Evolutionary conservation across 2,888 invertebrate species (phyloP), one percentile per base, ranked within the genome.

Genomic region (Cheilosia grossa): DNA sequence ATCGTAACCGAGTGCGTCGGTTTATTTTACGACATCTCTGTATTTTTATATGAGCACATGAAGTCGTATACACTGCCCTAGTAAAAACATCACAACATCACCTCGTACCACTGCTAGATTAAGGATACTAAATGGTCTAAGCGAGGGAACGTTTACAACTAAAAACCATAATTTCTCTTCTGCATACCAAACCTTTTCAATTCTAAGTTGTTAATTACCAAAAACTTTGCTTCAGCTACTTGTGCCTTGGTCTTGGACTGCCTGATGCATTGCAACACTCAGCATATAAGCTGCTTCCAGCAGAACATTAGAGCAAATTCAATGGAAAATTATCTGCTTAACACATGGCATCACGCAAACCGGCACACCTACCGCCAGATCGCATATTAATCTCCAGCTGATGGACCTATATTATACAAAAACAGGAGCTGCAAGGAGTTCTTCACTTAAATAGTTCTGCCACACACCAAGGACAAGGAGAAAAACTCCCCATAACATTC

Each of bases 271-370:
- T 44, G 24, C 37, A 44, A 64, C 54, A 64, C 61, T 67, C 17
- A 40, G 47, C 64, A 58, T 53, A 33, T 33, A 63, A 74, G 54
- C 67, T 17, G 49, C 9, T 56, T 53, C 17, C 24, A 10, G 5
- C 47, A 24, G 30, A 70, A 64, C 73, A 73, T 69, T 67, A 67
- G 19, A 64, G 44, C 69, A 79, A 70, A 70, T 78, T 75, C 83
- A 80, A 75, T 83, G 59, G 74, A 80, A 83, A 80, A 83, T 80
- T 82, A 82, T 83, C 83, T 70, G 64, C 64, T 79, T 79, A 74
- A 79, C 79, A 79, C 83, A 74, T 79, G 83, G 58, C 74, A 66
- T 74, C 79, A 74, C 73, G 72, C 66, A 80, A 44, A 61, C 64
- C 17, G 19, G 44, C 37, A 49, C 78, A 64, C 49, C 27, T 24